Evolutionary conservation across 2,797 vertebrate genomes (phyloP), one percentile per base, ranked within the genome.

Genomic region (Discoglossus pictus): DNA sequence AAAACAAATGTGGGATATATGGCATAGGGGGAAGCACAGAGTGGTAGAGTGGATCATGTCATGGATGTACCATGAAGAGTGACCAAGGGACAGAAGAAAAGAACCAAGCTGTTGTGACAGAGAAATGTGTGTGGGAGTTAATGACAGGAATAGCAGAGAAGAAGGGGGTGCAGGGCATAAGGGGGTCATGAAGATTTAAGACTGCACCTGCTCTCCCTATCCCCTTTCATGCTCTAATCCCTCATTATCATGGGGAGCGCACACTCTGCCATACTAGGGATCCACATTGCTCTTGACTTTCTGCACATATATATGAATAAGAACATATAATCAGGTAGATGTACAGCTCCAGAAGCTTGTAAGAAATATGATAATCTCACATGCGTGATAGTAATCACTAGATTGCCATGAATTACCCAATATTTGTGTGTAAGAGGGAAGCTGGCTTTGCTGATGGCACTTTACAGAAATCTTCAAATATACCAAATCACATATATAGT

Each of bases 251-350:
- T 70, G 60, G 59, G 17, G 23, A 63, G 67, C 67, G 60, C 25
- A 25, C 42, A 35, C 31, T 55, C 34, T 15, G 34, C 23, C 42
- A 46, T 17, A n/a, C 17, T 9, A 23, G n/a, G 12, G 17, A 21
- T 13, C 48, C 36, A n/a, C 47, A 16, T 4, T 47, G 15, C 31
- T 17, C 16, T 47, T 68, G 24, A 20, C n/a, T 46, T 12, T 24
- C 5, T 48, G 34, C 27, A 50, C 67, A 70, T 63, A 70, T n/a
- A n/a, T 52, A 70, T 70, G 67, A 70, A 70, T 70, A 70, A 70
- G 51, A 63, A 70, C 67, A 70, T 70, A 52, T 31, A 70, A 70
- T 70, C 20, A 38, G 15, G 13, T 15, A 48, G 63, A 70, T 70
- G 59, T 11, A 52, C 20, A 55, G 18, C 7, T 2, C 20, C 23